Evolutionary conservation across 2,888 invertebrate genomes (phyloP).

Genomic region (Emmelina monodactyla): DNA sequence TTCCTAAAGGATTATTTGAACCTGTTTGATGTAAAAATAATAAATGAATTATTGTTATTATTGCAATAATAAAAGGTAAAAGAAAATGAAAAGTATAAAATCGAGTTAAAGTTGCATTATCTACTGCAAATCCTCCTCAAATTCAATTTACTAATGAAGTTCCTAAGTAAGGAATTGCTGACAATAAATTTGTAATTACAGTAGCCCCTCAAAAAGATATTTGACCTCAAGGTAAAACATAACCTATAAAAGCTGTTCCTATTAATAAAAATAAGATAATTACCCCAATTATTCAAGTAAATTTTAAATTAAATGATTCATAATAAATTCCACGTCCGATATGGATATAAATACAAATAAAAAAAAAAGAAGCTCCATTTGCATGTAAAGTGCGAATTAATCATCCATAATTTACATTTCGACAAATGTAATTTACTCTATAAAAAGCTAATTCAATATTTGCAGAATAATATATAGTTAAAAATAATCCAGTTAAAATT

Average conservation of each 20-base stretch:
- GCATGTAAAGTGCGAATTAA: constrained; percentile 71
- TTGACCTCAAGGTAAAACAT: constrained; percentile 81
- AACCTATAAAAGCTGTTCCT: constrained; percentile 79
- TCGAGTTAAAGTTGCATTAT: constrained; percentile 78
- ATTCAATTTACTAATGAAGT: constrained; percentile 71
- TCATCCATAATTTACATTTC: constrained; percentile 75
- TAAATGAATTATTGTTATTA: constrained; percentile 70
- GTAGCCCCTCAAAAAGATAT: constrained; percentile 84
- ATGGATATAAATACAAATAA: constrained; percentile 74
- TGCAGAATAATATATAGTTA: constrained; percentile 74
- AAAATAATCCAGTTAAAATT: constrained; percentile 73
- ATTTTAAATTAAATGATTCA: constrained; percentile 53
- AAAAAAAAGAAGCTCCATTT: constrained; percentile 77
- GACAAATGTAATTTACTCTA: constrained; percentile 73
- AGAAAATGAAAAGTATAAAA: constrained; percentile 80
- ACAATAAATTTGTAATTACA: constrained; percentile 79
- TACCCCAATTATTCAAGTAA: constrained; percentile 72
- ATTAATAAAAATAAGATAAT: constrained; percentile 73
- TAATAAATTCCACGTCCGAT: constrained; percentile 70
- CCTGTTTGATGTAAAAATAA: constrained; percentile 74
- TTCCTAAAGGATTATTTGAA: constrained; percentile 70
- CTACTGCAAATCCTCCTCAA: constrained; percentile 79
- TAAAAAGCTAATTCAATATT: constrained; percentile 71
- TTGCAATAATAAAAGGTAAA: constrained; percentile 72
- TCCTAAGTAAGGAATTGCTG: constrained; percentile 76